These are phyloP conservation scores for Papilio xuthus DNA, from an alignment of 1,140 invertebrate species.

Conservation along the genomic window DNA sequence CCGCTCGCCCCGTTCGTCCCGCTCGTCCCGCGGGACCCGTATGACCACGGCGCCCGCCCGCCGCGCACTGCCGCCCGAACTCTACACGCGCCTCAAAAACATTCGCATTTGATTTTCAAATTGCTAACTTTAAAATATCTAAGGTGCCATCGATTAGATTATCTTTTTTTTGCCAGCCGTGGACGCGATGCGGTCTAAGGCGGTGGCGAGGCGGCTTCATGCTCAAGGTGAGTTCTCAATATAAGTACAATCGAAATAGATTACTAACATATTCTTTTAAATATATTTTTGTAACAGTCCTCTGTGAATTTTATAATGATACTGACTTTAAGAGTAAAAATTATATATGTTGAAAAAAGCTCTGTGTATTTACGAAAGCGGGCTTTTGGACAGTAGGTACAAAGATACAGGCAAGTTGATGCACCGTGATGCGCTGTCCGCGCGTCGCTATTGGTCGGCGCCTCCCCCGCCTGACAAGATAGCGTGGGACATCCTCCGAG, in stretches of 20 bases:
- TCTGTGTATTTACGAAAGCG: not conserved
- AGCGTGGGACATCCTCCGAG: conserved; percentile 74
- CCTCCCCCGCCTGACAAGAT: conserved; percentile 80
- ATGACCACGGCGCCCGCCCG: conserved; percentile 65
- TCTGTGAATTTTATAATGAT: not conserved
- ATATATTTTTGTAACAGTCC: not conserved
- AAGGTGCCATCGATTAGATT: conserved; percentile 69
- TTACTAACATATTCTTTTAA: not conserved
- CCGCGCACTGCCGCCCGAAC: conserved; percentile 54
- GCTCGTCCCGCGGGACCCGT: conserved; percentile 59
- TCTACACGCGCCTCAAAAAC: conserved; percentile 54
- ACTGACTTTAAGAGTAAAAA: not conserved
- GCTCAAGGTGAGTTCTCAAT: conserved; percentile 76
- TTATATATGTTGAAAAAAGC: not conserved
- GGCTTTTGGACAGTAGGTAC: conserved; percentile 66
- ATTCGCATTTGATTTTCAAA: conserved; percentile 58
- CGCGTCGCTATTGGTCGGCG: conserved; percentile 66
- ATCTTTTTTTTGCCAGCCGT: conserved; percentile 55
- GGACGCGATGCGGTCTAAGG: conserved; percentile 81
- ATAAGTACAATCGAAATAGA: conserved; percentile 31
- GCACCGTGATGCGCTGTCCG: conserved; percentile 70
- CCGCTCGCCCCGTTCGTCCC: conserved; percentile 42
- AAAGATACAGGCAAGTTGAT: conserved; percentile 72
- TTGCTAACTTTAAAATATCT: conserved; percentile 58
- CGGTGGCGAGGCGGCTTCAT: conserved; percentile 81